Conservation (phyloP, 2,113 vertebrate genomes). For the Brachyhypopomus gauderio region DNA sequence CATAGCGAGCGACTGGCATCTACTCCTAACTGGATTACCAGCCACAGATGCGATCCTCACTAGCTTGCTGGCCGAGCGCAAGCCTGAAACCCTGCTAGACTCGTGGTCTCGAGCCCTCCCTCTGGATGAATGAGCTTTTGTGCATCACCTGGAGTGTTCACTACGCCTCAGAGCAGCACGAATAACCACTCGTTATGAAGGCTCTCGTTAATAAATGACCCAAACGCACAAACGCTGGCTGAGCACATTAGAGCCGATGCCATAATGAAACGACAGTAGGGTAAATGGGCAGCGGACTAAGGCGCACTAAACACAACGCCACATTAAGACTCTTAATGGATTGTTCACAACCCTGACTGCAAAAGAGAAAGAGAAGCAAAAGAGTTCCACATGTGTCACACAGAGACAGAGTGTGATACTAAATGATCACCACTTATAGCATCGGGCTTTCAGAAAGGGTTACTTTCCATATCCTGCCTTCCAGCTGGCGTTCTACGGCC, state of each 20-base stretch:
- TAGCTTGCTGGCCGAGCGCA: constrained; percentile 51
- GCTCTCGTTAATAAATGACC: constrained; percentile 50
- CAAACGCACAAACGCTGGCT: constrained; percentile 28
- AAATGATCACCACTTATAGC: constrained; percentile 22
- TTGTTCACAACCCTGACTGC: neutral
- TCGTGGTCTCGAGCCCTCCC: constrained; percentile 54
- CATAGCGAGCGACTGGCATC: constrained; percentile 12
- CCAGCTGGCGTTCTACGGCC: neutral
- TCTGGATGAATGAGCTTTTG: constrained; percentile 52
- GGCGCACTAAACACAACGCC: constrained; percentile 31
- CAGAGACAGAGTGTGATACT: constrained; percentile 7
- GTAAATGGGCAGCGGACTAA: constrained; percentile 27
- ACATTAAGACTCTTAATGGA: constrained; percentile 29
- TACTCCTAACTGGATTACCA: constrained; percentile 56
- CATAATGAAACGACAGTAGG: constrained; percentile 42
- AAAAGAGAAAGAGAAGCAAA: constrained; percentile 23
- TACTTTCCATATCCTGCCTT: neutral
- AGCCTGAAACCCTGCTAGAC: constrained; percentile 42
- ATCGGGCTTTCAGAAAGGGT: neutral
- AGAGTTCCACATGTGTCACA: constrained; percentile 34
- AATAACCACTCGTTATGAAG: constrained; percentile 35
- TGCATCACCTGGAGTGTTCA: constrained; percentile 35
- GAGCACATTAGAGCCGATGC: constrained; percentile 16
- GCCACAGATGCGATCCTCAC: constrained; percentile 41
- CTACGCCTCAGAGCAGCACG: constrained; percentile 27